Evolutionary conservation across 1,140 invertebrate species (phyloP).

Genomic region (Achroia grisella): DNA sequence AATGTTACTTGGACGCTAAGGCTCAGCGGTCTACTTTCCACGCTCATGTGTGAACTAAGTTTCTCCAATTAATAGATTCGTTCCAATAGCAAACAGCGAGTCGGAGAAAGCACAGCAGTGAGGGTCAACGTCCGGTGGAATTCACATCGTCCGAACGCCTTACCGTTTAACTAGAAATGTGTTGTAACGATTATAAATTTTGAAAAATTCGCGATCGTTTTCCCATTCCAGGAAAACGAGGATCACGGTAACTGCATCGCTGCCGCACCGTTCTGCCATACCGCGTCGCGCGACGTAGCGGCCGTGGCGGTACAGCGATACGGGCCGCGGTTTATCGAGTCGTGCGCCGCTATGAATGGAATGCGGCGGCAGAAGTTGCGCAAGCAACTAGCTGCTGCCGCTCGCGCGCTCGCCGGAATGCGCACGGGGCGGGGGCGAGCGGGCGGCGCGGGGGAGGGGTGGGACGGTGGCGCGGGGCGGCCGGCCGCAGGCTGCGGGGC

Average conservation of each 20-base stretch:
- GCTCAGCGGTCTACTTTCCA: slow-evolving; percentile 63
- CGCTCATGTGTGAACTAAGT: slow-evolving; percentile 69
- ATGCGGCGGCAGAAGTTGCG: slow-evolving; percentile 62
- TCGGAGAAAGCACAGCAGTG: slow-evolving; percentile 58
- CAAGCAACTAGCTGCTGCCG: slow-evolving; percentile 39
- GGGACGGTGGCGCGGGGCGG: too few relatives aligned
- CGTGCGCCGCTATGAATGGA: slow-evolving; percentile 68
- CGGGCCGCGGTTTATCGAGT: slow-evolving; percentile 29
- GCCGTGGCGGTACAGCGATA: slow-evolving; percentile 6
- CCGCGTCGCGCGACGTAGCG: slow-evolving; percentile 1
- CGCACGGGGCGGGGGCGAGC: slow-evolving; percentile 23
- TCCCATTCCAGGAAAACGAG: slow-evolving; percentile 44
- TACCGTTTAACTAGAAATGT: slow-evolving; percentile 69
- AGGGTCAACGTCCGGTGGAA: slow-evolving; percentile 64
- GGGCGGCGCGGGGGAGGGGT: slow-evolving; percentile 10
- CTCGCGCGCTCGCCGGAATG: slow-evolving; percentile 43
- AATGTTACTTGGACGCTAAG: slow-evolving; percentile 21
- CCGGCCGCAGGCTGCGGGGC: slow-evolving; percentile 10
- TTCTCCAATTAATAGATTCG: slow-evolving; percentile 73
- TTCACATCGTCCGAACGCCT: slow-evolving; percentile 59
- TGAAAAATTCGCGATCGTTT: slow-evolving; percentile 51
- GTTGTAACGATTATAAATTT: slow-evolving; percentile 65
- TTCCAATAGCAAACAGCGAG: slow-evolving; percentile 69
- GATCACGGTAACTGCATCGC: not conserved
- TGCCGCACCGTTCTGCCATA: too few relatives aligned